Base-by-base conservation (phyloP, 2,797 vertebrate genomes). In the Carapus acus region DNA sequence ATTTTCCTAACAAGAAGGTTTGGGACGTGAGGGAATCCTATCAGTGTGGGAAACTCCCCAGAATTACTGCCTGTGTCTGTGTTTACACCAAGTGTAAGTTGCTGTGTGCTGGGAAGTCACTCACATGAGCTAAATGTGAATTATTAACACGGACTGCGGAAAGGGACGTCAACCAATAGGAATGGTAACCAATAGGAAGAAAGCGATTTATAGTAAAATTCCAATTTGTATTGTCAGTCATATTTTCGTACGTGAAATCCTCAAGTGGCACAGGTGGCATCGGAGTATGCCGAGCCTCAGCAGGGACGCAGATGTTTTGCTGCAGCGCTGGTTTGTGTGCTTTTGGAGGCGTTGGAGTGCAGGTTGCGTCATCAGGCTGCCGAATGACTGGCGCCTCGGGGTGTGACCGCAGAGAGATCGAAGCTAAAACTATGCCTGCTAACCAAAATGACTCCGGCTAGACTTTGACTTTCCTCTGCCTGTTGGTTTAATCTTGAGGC, bases 291-390 rank as follows among this genome's bases (percentile, higher is more conserved):
- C 34, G 3, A 15, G 33, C 31, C 51, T 44, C 38, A 2, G 34
- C 57, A 61, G 53, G 50, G 55, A 17, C 49, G 41, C 60, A 41
- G 47, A 17, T 31, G 7, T 65, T 58, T 63, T 14, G 36, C 52
- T 58, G 55, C 8, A 54, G 48, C 67, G 47, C 63, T 29, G 27
- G 27, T 27, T 66, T 82, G 76, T 79, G 65, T 82, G 65, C 50
- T 71, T n/a, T 65, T 50, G 58, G 4, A 74, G 67, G 72, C 64
- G 76, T 65, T 49, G 44, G 45, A 39, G 36, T 56, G 58, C 45
- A 27, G 57, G 54, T 74, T 77, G 7, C 34, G 19, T 65, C 63
- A 73, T 71, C 65, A 44, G 11, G 58, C 12, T 29, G 21, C 24
- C 29, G 16, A 0, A 38, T 40, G 15, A 52, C 45, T 48, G 27